Evolutionary conservation across 2,888 invertebrate genomes (phyloP).

Genomic region (Hyles lineata): DNA sequence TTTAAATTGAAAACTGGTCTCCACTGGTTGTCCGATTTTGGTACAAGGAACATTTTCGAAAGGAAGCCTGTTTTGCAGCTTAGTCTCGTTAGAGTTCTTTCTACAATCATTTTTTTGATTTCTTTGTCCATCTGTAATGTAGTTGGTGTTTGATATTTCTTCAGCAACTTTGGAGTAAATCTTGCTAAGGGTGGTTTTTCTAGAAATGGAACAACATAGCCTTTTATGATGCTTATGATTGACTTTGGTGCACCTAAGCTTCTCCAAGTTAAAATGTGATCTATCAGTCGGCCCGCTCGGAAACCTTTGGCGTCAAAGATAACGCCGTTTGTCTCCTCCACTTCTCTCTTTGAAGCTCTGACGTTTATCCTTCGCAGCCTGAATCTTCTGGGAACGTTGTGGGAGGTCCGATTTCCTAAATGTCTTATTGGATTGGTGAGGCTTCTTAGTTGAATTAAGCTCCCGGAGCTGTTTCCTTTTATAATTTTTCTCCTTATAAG

Average conservation of each 20-base stretch:
- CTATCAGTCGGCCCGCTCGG: conserved; percentile 14
- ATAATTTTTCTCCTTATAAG: background rate
- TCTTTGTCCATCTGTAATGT: background rate
- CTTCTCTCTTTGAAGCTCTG: conserved; percentile 6
- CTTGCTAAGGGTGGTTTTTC: conserved; percentile 10
- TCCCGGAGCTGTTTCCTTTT: background rate
- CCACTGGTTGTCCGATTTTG: background rate
- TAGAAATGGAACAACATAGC: conserved; percentile 12
- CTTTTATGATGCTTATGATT: conserved; percentile 17
- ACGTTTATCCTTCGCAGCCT: background rate
- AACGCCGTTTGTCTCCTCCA: conserved; percentile 7
- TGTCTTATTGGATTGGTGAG: background rate
- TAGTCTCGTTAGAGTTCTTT: background rate
- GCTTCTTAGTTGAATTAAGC: background rate
- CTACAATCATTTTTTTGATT: background rate
- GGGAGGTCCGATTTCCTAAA: background rate
- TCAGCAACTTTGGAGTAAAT: background rate
- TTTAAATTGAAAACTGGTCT: background rate
- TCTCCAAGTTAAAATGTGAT: background rate
- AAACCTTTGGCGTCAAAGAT: conserved; percentile 20
- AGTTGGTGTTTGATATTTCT: background rate
- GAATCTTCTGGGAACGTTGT: background rate
- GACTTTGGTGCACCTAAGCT: conserved; percentile 18
- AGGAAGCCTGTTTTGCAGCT: conserved; percentile 11
- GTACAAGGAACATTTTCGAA: background rate